These are phyloP conservation scores for Caenorhabditis panamensis DNA, from an alignment of 2,888 invertebrate species.

Conservation along the genomic window DNA sequence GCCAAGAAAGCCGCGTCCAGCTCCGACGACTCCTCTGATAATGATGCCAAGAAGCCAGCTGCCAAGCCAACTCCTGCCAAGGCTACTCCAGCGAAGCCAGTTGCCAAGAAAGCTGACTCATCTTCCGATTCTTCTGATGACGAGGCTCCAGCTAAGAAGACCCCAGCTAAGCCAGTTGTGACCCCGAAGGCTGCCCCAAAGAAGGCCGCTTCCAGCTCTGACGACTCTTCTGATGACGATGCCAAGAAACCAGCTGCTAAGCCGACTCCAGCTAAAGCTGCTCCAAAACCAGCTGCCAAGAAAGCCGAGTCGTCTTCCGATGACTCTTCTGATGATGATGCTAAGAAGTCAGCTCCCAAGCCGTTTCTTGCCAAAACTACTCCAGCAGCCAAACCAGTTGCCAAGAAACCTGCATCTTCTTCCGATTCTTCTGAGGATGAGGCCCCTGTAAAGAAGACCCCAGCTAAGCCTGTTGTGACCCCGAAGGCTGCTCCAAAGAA, in stretches of 20 bases:
- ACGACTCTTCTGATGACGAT: conserved; percentile 55
- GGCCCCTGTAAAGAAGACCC: conserved; percentile 42
- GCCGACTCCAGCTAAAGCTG: conserved; percentile 23
- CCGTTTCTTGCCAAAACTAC: conserved; percentile 23
- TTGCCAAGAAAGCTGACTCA: conserved; percentile 61
- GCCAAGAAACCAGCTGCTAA: conserved; percentile 32
- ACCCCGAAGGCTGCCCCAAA: conserved; percentile 21
- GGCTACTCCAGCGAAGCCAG: conserved; percentile 18
- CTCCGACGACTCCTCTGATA: conserved; percentile 50
- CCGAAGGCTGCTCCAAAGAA: conserved; percentile 57
- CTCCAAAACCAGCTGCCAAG: conserved; percentile 23
- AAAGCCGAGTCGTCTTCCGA: conserved; percentile 22
- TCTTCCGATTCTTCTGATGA: conserved; percentile 54
- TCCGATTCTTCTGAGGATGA: conserved; percentile 61
- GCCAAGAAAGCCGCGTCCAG: conserved; percentile 3
- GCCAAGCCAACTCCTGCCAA: conserved; percentile 45
- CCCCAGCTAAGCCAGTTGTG: conserved; percentile 21
- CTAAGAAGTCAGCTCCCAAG: conserved; percentile 46
- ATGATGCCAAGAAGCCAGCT: conserved; percentile 48
- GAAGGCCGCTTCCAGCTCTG: conserved; percentile 46
- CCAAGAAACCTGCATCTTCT: conserved; percentile 63
- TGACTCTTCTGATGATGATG: conserved; percentile 34
- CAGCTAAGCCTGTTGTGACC: conserved; percentile 23
- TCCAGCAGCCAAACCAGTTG: conserved; percentile 31
- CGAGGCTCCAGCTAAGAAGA: conserved; percentile 20